Evolutionary conservation across 2,797 vertebrate species (phyloP).

Genomic region (Gymnothorax reevesii): DNA sequence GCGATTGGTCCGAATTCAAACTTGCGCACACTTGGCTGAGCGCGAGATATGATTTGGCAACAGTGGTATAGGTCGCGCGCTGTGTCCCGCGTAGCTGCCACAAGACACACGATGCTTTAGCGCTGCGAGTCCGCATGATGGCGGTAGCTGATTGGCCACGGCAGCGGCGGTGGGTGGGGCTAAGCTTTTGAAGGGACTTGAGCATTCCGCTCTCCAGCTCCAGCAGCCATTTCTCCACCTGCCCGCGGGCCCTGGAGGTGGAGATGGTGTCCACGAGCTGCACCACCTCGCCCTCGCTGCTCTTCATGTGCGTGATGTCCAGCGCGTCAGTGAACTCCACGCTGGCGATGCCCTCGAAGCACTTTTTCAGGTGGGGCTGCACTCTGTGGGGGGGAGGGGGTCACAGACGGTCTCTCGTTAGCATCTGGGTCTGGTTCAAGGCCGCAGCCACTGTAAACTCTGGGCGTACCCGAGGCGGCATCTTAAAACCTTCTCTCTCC

Average conservation of each 20-base stretch:
- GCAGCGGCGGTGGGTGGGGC: neutral
- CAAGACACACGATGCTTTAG: neutral
- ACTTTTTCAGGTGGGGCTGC: slow-evolving; percentile 82
- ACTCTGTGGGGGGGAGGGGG: slow-evolving; percentile 59
- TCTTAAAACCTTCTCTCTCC: neutral
- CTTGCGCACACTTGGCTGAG: no score
- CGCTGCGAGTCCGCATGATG: no score
- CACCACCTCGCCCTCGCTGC: no score
- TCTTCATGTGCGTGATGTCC: slow-evolving; percentile 90
- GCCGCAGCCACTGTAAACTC: neutral
- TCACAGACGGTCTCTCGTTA: neutral
- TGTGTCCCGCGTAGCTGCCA: neutral
- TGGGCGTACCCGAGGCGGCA: neutral
- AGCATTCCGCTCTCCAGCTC: slow-evolving; percentile 83
- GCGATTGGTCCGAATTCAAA: no score
- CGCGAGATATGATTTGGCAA: no score
- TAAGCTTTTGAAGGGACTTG: slow-evolving; percentile 83
- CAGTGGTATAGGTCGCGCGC: neutral
- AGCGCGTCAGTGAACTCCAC: slow-evolving; percentile 83
- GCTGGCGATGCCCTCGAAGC: slow-evolving; percentile 81
- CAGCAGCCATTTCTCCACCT: slow-evolving; percentile 90
- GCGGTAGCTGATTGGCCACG: neutral
- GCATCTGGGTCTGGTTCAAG: neutral
- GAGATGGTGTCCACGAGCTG: slow-evolving; percentile 83
- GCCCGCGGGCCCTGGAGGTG: slow-evolving; percentile 82